Evolutionary conservation across 2,888 invertebrate genomes (phyloP), one percentile per base, ranked within the genome.

Genomic region (Theodoxus fluviatilis): DNA sequence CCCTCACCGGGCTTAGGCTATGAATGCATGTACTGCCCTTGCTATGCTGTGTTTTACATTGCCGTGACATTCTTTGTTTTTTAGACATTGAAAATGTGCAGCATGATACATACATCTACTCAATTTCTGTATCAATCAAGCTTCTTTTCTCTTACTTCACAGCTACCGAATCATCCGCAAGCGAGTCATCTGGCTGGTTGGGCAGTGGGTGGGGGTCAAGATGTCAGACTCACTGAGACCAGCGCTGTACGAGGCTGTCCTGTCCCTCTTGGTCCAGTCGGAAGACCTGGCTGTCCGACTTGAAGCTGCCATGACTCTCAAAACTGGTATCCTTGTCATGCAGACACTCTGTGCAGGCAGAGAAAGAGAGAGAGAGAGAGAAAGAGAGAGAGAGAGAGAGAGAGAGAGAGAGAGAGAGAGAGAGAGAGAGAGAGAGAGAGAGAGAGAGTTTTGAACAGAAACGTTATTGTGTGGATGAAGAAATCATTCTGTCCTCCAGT

Each of bases 261-360:
- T 94, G 31, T 92, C 92, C 78, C 90, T 95, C 31, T 88, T 96
- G 64, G 89, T 90, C 52, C 80, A 90, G 0, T 91, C 91, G 52
- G 95, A 96, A 86, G 96, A 97, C 85, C 91, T 95, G 82, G 95
- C 95, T 1, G 94, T 97, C 38, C 91, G 95, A 80, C 88, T 97
- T 73, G 93, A 95, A 1, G 93, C 96, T 4, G 94, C 95, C 0
- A 92, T 93, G 76, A 93, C 96, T 0, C 89, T 98, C 4, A 92
- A 93, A 84, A 91, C 91, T 79, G 92, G 87, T 87, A 88, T 87
- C 87, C 87, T 87, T 87, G n/a, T n/a, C n/a, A n/a, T n/a, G n/a
- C n/a, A n/a, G n/a, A n/a, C n/a, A n/a, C n/a, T n/a, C n/a, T n/a
- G n/a, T n/a, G n/a, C n/a, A n/a, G n/a, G n/a, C n/a, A n/a, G n/a